These are phyloP conservation scores for Leptopilina syphax DNA, from an alignment of 2,888 invertebrate species.

Conservation along the genomic window DNA sequence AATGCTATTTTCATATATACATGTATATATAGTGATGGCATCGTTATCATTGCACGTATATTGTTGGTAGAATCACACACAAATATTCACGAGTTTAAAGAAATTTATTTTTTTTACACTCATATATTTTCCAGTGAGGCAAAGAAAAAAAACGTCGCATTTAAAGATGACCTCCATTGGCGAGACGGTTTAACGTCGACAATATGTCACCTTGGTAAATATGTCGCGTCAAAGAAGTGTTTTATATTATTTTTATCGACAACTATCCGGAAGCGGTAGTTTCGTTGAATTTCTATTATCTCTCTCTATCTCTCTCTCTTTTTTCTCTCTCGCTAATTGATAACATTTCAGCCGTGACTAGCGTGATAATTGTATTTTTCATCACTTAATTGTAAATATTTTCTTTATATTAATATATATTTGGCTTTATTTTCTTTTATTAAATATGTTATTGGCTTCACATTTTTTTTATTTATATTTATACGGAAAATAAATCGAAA, in stretches of 20 bases:
- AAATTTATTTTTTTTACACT: too few relatives aligned
- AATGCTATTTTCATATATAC: too few relatives aligned
- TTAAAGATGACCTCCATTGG: conserved; percentile 19
- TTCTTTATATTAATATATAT: too few relatives aligned
- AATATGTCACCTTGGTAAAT: conserved; percentile 34
- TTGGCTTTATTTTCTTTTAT: too few relatives aligned
- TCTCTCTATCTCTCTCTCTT: neutral
- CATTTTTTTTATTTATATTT: too few relatives aligned
- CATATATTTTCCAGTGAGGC: neutral
- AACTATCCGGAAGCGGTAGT: conserved; percentile 30
- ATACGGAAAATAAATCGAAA: too few relatives aligned
- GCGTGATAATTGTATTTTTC: conserved; percentile 11
- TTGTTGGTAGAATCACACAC: too few relatives aligned
- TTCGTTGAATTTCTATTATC: conserved; percentile 14
- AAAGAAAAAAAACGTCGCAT: conserved; percentile 6
- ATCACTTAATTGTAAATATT: neutral
- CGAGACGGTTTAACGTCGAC: neutral
- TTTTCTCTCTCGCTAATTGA: neutral
- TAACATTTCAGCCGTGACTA: conserved; percentile 15
- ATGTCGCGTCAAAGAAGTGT: neutral
- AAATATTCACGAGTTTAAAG: too few relatives aligned
- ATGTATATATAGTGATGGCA: neutral
- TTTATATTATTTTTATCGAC: conserved; percentile 32
- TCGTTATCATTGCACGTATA: conserved; percentile 6
- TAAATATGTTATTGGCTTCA: too few relatives aligned